Conservation (phyloP, 2,797 vertebrate genomes). For the Ctenopoma kingsleyae region DNA sequence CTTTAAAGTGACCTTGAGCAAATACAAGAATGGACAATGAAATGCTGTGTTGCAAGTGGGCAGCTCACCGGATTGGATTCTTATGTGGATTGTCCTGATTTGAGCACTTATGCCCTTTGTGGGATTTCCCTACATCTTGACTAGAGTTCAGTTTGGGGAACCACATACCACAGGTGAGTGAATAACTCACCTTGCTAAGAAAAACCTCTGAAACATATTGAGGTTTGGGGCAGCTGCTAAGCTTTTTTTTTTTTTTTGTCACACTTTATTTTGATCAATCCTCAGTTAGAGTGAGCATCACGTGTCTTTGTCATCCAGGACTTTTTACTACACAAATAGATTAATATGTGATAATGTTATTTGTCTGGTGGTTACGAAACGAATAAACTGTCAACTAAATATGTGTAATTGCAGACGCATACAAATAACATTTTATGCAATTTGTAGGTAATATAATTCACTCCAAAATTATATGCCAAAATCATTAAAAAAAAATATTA, state of each 20-base stretch:
- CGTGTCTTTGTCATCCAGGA: too few relatives aligned
- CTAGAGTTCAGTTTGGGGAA: neutral
- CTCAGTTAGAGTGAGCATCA: neutral
- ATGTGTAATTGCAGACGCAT: neutral
- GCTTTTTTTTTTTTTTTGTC: neutral
- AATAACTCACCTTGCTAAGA: neutral
- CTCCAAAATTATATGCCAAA: neutral
- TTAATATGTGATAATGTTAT: neutral
- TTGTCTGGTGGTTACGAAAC: neutral
- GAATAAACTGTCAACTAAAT: neutral
- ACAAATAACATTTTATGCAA: neutral
- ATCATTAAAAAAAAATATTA: neutral
- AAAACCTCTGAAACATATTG: too few relatives aligned
- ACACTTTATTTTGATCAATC: neutral
- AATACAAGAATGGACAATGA: neutral
- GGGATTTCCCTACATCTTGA: neutral
- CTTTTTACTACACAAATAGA: neutral
- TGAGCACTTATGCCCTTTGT: neutral
- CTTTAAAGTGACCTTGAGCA: neutral
- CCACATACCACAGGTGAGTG: neutral
- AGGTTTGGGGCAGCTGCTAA: neutral
- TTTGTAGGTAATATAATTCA: neutral
- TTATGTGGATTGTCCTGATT: neutral
- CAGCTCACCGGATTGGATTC: neutral
- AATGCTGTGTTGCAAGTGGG: neutral